Base-by-base conservation (phyloP, 2,888 invertebrate genomes). In the Galerucella pusilla region DNA sequence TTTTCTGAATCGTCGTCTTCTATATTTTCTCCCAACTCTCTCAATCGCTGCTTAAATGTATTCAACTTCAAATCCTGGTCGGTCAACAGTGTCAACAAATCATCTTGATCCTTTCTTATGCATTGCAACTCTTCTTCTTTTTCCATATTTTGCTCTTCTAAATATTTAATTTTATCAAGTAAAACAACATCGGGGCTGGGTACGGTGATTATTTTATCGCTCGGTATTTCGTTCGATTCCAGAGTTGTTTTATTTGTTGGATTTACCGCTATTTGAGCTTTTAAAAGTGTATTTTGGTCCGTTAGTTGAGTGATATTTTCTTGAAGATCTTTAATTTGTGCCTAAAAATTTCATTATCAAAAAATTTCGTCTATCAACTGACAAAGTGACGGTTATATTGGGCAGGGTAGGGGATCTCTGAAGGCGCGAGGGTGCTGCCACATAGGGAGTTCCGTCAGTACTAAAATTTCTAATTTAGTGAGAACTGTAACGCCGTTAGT, bases 21-120 rank as follows among this genome's bases (percentile, higher is more conserved):
- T 16, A 87, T 81, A 46, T 82, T 82, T 74, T 87, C 87, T 0
- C 88, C 88, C 67, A 88, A 80, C 74, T 87, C 86, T 71, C 85
- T 82, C 77, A 88, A 80, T 73, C 85, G 81, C 69, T 83, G 84
- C 76, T 87, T 88, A 75, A 86, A 85, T 69, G 80, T 73, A 79
- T 85, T 83, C 77, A 85, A 79, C 82, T 85, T 86, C 7, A 81
- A 72, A 81, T 93, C 98, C 90, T 98, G 97, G 86, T 98, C 97
- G 0, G 96, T 94, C 57, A 99, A 89, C 74, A 99, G 88, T 84
- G 96, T 94, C 73, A 99, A 88, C 77, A 99, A 88, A 88, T 98
- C 97, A 81, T 99, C 98, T 86, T 98, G 98, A 84, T 99, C 98
- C 84, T 93, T 95, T 84, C 91, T 92, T 77, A 96, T 84, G 79